Base-by-base conservation (phyloP, 2,888 invertebrate genomes). In the Osmoderma eremita region DNA sequence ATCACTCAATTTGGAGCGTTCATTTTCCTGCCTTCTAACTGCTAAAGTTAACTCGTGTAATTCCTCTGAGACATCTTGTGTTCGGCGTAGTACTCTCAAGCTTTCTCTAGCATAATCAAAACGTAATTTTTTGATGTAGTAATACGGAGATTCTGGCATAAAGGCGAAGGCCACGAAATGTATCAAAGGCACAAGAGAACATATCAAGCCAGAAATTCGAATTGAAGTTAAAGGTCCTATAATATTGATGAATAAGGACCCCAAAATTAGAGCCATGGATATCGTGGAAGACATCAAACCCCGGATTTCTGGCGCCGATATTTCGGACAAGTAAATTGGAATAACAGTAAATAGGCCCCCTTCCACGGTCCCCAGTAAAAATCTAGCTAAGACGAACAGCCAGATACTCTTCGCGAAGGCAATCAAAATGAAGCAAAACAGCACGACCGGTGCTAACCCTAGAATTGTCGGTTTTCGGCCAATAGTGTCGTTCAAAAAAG, bases 111-210 rank as follows among this genome's bases (percentile, higher is more conserved):
- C 88, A 15, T 83, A 83, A 0, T 79, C 75, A 65, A 83, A 82
- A 13, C 80, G 78, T 6, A 79, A 78, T 50, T 80, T 82, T 38
- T 83, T 81, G 39, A 84, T 78, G 67, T 82, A 78, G 70, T 81
- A 85, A 61, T 86, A 83, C 0, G 88, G 88, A 0, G 87, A 86
- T 82, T 91, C 91, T n/a, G 91, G 91, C 78, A 90, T 84, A 76
- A 86, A 86, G 38, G 86, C 79, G 77, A 89, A 87, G 8, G 85
- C 81, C 13, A 86, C 65, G 49, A 88, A 81, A 75, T 88, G 87
- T 49, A 87, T 75, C 24, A 88, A 77, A 5, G 89, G 87, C 64
- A 89, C 83, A 68, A 85, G 77, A 72, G 87, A 82, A 76, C 88
- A 88, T 77, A 88, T 84, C 61, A 83, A 79, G 69, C 86, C 87